Percentiles rank a stretch among this genome's conserved stretches.
Conservation (phyloP, 2,888 invertebrate genomes). For the Drosophila nigritarsus region DNA sequence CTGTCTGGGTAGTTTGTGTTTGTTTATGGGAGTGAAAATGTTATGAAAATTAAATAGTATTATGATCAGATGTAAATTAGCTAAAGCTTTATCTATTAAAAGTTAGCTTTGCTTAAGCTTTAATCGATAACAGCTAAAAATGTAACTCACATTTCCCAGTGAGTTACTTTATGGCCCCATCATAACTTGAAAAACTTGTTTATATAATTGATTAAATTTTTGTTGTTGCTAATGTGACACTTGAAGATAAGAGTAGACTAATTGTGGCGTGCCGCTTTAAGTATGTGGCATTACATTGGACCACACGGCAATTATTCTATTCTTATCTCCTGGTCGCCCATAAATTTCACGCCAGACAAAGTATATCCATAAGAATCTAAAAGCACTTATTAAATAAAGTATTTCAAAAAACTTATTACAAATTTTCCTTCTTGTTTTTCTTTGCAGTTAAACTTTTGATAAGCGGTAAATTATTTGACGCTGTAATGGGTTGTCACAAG, state of each 20-base stretch:
- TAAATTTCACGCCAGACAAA: neutral
- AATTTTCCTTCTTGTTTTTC: neutral
- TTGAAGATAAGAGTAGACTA: constrained; percentile 45
- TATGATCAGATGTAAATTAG: neutral
- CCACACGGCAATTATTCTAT: neutral
- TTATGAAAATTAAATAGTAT: neutral
- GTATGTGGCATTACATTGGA: neutral
- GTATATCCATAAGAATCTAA: neutral
- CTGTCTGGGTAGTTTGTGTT: neutral
- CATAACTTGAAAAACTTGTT: constrained; percentile 19
- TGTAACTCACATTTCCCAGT: neutral
- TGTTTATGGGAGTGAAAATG: neutral
- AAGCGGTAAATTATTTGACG: neutral
- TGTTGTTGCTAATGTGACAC: neutral
- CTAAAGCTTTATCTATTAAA: neutral
- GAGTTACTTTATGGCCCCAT: neutral
- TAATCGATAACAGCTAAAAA: constrained; percentile 3
- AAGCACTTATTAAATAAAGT: constrained; percentile 1
- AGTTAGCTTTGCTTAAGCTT: neutral
- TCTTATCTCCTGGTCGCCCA: constrained; percentile 5
- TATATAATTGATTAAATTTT: constrained; percentile 21
- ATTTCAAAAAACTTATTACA: constrained; percentile 1
- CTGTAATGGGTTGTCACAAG: constrained; percentile 3
- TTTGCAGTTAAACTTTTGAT: constrained; percentile 32
- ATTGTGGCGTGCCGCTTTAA: constrained; percentile 12